phyloP scores from a whole-genome alignment of 2,888 invertebrate genomes.

The Barypeithes pellucidus region DNA sequence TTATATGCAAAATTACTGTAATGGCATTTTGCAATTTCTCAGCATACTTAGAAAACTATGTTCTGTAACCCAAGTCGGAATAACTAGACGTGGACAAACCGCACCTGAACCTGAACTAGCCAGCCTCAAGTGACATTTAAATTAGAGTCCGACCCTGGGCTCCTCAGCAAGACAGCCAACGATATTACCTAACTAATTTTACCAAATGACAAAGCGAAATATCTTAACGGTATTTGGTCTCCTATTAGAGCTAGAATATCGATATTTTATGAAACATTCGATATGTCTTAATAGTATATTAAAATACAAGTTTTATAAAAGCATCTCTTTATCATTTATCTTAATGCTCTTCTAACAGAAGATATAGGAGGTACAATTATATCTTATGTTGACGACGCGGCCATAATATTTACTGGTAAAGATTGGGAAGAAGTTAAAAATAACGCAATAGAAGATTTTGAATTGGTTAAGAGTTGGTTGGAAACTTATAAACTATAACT shows the following conservation, averaged over 20 bases:
- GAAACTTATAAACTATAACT: too few relatives aligned
- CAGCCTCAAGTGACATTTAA: conserved; percentile 47
- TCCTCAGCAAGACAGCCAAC: conserved; percentile 27
- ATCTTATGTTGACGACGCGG: too few relatives aligned
- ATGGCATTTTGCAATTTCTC: conserved; percentile 25
- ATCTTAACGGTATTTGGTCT: conserved; percentile 34
- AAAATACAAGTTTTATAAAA: too few relatives aligned
- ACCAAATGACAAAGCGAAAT: conserved; percentile 47
- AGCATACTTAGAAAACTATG: conserved; percentile 37
- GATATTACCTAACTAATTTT: conserved; percentile 45
- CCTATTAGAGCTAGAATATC: neutral
- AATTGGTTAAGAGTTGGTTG: too few relatives aligned
- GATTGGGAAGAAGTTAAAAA: too few relatives aligned
- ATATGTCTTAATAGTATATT: too few relatives aligned
- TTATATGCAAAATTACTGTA: neutral
- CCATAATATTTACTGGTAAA: too few relatives aligned
- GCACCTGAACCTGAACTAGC: conserved; percentile 36
- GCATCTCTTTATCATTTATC: too few relatives aligned
- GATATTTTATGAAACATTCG: conserved; percentile 4
- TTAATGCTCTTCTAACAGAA: too few relatives aligned
- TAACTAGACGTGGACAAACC: conserved; percentile 31
- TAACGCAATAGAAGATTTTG: too few relatives aligned
- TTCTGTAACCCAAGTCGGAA: conserved; percentile 20
- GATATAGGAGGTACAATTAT: too few relatives aligned
- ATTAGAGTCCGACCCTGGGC: conserved; percentile 47